Evolutionary conservation across 2,113 vertebrate species (phyloP), one percentile per base, ranked within the genome.

Genomic region (Ardeotis arabs): DNA sequence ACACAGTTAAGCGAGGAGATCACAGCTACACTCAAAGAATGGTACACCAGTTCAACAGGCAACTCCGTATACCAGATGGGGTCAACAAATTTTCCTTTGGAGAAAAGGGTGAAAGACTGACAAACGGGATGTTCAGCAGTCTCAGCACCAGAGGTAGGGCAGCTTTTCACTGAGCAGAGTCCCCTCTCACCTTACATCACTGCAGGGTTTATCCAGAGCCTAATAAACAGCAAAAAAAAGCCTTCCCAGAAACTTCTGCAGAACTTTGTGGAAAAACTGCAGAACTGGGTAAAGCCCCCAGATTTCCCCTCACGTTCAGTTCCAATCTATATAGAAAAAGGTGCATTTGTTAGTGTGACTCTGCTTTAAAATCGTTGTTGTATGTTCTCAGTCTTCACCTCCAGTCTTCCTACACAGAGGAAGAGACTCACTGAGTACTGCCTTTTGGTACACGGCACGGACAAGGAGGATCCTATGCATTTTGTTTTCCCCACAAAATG

Each of bases 381-480:
- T 1, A 39, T 1, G 4, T 73, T 28, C 45, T 86, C 53, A 55
- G 35, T 27, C 55, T 74, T 10, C 21, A 45, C 6, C 5, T 62
- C 50, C 31, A 12, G 12, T 39, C 37, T n/a, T 75, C 56, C 44
- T 53, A 15, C 9, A n/a, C 5, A 50, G n/a, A 22, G 47, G 56
- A 19, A 93, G n/a, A 77, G 92, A 47, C n/a, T 63, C n/a, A 9
- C 0, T 19, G 20, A 59, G n/a, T 5, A n/a, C 17, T 77, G 49
- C 31, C 39, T 80, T 90, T 56, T 3, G 12, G 31, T 19, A 19
- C 6, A 22, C 0, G n/a, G 25, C 7, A 25, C 8, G 9, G 50
- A 33, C n/a, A 80, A 85, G 21, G 19, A 78, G 22, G 39, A 75
- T 23, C 11, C 27, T 39, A 8, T 0, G 2, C 0, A 1, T n/a